A percentile compares a stretch with the other conserved stretches of the same genome.
phyloP scores from a whole-genome alignment of 1,140 invertebrate species.

The Drosophila nebulosa region DNA sequence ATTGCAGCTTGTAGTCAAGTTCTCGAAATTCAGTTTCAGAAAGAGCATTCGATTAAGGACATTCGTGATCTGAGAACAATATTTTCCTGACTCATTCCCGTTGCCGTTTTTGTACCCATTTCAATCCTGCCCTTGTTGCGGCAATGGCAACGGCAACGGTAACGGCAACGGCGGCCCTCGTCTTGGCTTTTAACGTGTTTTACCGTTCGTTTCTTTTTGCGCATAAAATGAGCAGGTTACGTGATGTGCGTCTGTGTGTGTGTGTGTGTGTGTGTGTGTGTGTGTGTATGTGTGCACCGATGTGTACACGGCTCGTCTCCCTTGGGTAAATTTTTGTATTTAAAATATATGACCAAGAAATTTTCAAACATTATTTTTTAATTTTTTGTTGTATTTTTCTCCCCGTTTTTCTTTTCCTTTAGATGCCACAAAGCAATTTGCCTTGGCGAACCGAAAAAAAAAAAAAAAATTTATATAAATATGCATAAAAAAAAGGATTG shows the following conservation, averaged over 20 bases:
- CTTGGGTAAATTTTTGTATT: conserved; percentile 75
- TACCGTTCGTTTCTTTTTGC: conserved; percentile 75
- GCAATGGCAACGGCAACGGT: neutral
- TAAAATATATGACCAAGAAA: conserved; percentile 75
- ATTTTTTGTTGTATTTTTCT: conserved; percentile 40
- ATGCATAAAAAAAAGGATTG: neutral
- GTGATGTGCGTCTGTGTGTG: conserved; percentile 16
- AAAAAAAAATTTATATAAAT: neutral
- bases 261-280: conserved; percentile 8
- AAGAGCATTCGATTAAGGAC: neutral
- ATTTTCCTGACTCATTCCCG: neutral
- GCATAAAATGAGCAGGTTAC: conserved; percentile 68
- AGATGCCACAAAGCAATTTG: conserved; percentile 51
- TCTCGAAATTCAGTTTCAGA: no score
- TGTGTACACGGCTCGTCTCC: conserved; percentile 50
- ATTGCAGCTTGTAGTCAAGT: no score
- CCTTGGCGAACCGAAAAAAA: conserved; percentile 9
- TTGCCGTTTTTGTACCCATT: neutral
- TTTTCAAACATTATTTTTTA: conserved; percentile 75
- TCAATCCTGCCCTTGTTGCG: conserved; percentile 13
- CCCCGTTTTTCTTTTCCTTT: conserved; percentile 9
- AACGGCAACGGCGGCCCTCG: conserved; percentile 42
- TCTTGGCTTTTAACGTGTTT: conserved; percentile 77
- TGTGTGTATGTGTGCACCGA: conserved; percentile 16
- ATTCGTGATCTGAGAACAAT: neutral